These are phyloP conservation scores for Rhodinocichla rosea DNA, from an alignment of 2,113 vertebrate genomes.

Conservation along the genomic window DNA sequence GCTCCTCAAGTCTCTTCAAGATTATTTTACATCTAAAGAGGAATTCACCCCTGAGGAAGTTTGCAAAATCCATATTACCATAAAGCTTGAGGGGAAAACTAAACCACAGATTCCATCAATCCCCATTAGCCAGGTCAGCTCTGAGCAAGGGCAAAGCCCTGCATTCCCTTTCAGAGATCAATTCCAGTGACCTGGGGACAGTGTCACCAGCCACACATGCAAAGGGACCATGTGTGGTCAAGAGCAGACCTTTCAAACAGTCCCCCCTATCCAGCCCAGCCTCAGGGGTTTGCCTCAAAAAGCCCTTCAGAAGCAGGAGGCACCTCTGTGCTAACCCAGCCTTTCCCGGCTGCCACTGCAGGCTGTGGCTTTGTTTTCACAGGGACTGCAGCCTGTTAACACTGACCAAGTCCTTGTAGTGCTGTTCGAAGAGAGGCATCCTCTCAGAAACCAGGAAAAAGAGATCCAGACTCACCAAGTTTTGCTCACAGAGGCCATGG, in stretches of 20 bases:
- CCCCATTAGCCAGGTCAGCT: background rate
- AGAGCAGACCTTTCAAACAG: background rate
- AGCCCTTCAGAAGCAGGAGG: background rate
- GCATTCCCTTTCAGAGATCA: background rate
- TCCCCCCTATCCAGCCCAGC: background rate
- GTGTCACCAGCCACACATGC: background rate
- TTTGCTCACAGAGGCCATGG: conserved; percentile 96
- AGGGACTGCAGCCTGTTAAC: background rate
- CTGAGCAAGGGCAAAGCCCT: background rate
- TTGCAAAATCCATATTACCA: background rate
- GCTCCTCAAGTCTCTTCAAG: background rate
- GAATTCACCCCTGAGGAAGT: background rate
- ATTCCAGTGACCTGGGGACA: background rate
- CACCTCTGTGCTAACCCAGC: background rate
- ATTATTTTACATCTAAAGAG: background rate
- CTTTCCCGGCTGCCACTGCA: fast-evolving
- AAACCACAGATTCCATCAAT: background rate
- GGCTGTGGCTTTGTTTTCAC: background rate
- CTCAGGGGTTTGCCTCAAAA: background rate
- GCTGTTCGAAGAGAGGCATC: background rate
- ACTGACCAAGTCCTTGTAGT: background rate
- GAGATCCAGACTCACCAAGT: conserved; percentile 84
- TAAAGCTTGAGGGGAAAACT: background rate
- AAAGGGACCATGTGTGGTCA: background rate
- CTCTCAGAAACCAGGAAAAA: background rate